These are phyloP conservation scores for Poeciliopsis occidentalis DNA, from an alignment of 2,113 vertebrate genomes.

Conservation along the genomic window DNA sequence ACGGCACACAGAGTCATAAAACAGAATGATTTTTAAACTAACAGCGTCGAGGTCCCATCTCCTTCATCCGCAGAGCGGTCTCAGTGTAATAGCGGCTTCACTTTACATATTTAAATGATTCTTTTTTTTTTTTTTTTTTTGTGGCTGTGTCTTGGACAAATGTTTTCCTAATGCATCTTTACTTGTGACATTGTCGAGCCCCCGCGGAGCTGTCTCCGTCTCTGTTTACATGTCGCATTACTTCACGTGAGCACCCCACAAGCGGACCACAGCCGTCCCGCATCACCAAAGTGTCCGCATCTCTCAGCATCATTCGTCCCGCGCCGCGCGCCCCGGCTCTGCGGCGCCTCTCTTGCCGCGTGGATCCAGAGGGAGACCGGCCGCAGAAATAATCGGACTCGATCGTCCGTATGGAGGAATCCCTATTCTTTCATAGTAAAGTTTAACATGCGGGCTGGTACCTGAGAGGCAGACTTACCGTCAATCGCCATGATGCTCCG, in stretches of 20 bases:
- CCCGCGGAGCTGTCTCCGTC: not conserved
- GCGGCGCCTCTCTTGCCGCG: slow-evolving; percentile 22
- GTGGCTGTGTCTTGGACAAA: not conserved
- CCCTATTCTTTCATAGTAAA: slow-evolving; percentile 41
- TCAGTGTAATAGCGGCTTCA: not conserved
- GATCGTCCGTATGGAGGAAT: fast-evolving
- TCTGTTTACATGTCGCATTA: slow-evolving; percentile 39
- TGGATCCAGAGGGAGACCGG: not conserved
- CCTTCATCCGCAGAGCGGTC: too few species aligned
- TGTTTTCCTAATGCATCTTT: not conserved
- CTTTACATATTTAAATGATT: slow-evolving; percentile 1
- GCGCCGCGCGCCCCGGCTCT: slow-evolving; percentile 39
- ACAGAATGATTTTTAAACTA: not conserved
- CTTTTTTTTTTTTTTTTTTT: not conserved
- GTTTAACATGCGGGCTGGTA: slow-evolving; percentile 68
- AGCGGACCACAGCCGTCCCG: slow-evolving; percentile 52
- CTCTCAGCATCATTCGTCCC: slow-evolving; percentile 34
- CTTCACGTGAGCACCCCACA: slow-evolving; percentile 46
- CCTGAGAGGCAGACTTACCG: slow-evolving; percentile 84
- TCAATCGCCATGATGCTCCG: slow-evolving; percentile 91
- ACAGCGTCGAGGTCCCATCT: not conserved
- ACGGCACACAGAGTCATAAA: not conserved
- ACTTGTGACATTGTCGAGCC: not conserved
- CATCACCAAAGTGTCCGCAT: slow-evolving; percentile 41
- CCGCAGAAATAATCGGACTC: not conserved